phyloP scores from a whole-genome alignment of 1,140 invertebrate species.

The Hesperophylax magnus region DNA sequence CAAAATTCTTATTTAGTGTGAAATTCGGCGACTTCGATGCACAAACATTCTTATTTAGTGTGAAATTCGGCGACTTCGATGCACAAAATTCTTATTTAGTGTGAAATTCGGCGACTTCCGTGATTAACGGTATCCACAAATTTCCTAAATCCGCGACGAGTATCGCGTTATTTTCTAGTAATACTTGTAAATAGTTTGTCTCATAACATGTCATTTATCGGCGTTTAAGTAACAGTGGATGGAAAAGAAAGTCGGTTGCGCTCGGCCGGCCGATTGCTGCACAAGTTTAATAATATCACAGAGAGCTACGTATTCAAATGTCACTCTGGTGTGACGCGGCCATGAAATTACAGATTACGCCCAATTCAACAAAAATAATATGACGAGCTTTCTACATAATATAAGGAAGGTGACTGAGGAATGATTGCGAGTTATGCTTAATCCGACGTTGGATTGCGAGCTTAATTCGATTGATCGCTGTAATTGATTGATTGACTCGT shows the following conservation, averaged over 20 bases:
- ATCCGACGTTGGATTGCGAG: background rate
- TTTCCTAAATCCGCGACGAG: too few relatives aligned
- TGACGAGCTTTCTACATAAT: conserved; percentile 14
- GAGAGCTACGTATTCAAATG: conserved; percentile 5
- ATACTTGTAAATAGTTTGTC: background rate
- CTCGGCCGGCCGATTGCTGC: conserved; percentile 6
- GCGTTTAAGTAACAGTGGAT: background rate
- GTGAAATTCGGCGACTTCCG: too few relatives aligned
- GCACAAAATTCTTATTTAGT: too few relatives aligned
- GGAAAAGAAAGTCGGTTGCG: conserved; percentile 11
- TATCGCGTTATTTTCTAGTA: too few relatives aligned
- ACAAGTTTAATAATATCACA: background rate
- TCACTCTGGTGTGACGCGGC: conserved; percentile 9
- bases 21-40: too few relatives aligned
- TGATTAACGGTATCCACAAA: too few relatives aligned
- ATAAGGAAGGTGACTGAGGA: background rate
- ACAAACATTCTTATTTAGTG: too few relatives aligned
- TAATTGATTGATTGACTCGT: too few relatives aligned
- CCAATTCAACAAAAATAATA: conserved; percentile 28
- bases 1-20: too few relatives aligned
- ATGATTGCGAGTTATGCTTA: background rate
- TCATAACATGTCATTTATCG: background rate
- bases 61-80: too few relatives aligned
- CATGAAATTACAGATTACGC: conserved; percentile 24
- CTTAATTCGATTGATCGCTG: too few relatives aligned